A percentile compares a stretch with the other conserved stretches of the same genome.
These are phyloP conservation scores for Hippocampus zosterae DNA, from an alignment of 2,113 vertebrate genomes.

Conservation along the genomic window DNA sequence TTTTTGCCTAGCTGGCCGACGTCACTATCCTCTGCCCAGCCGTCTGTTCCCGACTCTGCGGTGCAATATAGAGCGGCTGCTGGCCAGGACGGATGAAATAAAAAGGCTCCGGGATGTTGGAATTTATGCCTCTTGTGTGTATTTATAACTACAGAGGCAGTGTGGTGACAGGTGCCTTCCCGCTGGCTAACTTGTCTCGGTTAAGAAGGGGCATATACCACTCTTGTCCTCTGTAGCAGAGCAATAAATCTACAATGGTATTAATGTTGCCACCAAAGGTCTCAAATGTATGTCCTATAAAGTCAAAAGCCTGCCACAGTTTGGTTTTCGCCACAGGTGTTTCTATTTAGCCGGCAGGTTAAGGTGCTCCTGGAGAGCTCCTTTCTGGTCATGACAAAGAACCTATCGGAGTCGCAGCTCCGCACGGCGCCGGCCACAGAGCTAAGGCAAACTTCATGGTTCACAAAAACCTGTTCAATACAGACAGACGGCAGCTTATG, in stretches of 20 bases:
- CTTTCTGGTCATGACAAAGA: background rate
- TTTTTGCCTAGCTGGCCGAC: conserved; percentile 5
- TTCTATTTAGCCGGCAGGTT: no score
- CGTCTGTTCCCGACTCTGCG: conserved; percentile 29
- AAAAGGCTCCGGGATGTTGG: conserved; percentile 24
- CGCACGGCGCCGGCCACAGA: background rate
- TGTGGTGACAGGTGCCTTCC: conserved; percentile 28
- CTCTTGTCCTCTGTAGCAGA: background rate
- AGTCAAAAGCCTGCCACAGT: no score
- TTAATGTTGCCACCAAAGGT: background rate
- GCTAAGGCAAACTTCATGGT: background rate
- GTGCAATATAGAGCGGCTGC: conserved; percentile 37
- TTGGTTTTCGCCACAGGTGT: no score
- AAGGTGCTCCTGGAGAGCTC: no score
- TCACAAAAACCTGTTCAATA: no score
- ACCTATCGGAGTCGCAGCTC: background rate
- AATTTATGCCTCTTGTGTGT: conserved; percentile 32
- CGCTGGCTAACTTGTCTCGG: conserved; percentile 23
- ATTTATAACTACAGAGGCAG: conserved; percentile 37
- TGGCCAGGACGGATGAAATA: conserved; percentile 42
- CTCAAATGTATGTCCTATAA: no score
- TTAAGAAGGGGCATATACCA: conserved; percentile 16
- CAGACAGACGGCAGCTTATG: no score
- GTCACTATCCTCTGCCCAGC: conserved; percentile 28
- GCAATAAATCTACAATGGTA: background rate